phyloP scores from a whole-genome alignment of 2,797 vertebrate species.

The Parambassis ranga region DNA sequence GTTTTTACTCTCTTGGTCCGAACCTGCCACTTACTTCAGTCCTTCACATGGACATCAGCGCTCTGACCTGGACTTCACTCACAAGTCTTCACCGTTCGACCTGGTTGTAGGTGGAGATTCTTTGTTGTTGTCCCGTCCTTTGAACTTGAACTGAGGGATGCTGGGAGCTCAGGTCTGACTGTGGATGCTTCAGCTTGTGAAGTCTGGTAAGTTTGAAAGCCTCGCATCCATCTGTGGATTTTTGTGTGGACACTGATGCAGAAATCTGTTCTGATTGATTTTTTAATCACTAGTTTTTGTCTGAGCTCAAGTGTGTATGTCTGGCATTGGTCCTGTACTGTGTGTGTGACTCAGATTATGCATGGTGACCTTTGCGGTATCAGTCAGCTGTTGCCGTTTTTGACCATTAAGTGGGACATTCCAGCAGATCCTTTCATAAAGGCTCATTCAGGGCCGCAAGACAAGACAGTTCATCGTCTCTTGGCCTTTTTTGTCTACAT shows the following conservation, averaged over 20 bases:
- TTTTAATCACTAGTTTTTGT: too few species aligned
- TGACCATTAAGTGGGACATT: slow-evolving; percentile 63
- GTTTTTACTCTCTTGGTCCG: slow-evolving; percentile 53
- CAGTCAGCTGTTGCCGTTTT: slow-evolving; percentile 70
- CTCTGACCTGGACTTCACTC: not conserved
- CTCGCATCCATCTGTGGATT: not conserved
- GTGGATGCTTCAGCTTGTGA: slow-evolving; percentile 1
- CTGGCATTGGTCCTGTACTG: slow-evolving; percentile 19
- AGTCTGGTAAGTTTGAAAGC: slow-evolving; percentile 38
- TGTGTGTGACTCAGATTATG: slow-evolving; percentile 67
- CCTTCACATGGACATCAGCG: slow-evolving; percentile 55
- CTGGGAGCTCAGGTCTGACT: slow-evolving; percentile 11
- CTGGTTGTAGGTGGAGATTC: not conserved
- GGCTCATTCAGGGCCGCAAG: slow-evolving; percentile 41
- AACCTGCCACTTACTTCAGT: slow-evolving; percentile 55
- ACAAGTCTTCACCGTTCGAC: not conserved
- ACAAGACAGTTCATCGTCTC: slow-evolving; percentile 12
- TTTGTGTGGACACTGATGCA: too few species aligned
- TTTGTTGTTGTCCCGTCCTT: too few species aligned
- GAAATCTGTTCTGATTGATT: too few species aligned
- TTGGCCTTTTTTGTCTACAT: not conserved
- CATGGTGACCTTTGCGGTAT: slow-evolving; percentile 64
- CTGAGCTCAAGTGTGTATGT: not conserved
- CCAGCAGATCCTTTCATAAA: slow-evolving; percentile 50
- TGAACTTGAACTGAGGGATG: slow-evolving; percentile 42